Percentiles rank a stretch among this genome's conserved stretches.
These are phyloP conservation scores for Calameuta idolon DNA, from an alignment of 2,888 invertebrate species.

Conservation along the genomic window DNA sequence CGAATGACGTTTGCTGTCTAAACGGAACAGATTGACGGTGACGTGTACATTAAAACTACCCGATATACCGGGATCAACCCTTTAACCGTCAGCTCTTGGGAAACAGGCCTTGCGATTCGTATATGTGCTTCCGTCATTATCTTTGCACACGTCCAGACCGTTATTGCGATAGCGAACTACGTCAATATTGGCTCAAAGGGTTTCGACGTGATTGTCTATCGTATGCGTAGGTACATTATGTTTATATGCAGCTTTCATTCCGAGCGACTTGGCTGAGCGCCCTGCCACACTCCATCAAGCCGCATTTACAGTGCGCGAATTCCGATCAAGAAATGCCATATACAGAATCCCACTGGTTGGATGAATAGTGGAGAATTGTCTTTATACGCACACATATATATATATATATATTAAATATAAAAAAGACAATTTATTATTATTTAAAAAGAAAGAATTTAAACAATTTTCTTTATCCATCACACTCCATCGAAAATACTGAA, in stretches of 20 bases:
- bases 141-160: slow-evolving; percentile 49
- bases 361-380: too few relatives aligned
- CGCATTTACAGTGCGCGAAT: slow-evolving; percentile 14
- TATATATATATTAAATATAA: too few relatives aligned
- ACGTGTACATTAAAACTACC: too few relatives aligned
- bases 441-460: too few relatives aligned
- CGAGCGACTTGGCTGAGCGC: background rate
- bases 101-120: background rate
- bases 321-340: background rate
- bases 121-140: slow-evolving; percentile 39
- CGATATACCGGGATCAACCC: too few relatives aligned
- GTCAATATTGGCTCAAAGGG: slow-evolving; percentile 62
- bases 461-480: too few relatives aligned
- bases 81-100: too few relatives aligned
- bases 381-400: too few relatives aligned
- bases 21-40: too few relatives aligned
- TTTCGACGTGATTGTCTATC: slow-evolving; percentile 60
- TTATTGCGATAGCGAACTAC: slow-evolving; percentile 60
- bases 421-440: too few relatives aligned
- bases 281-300: slow-evolving; percentile 1
- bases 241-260: background rate
- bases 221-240: slow-evolving; percentile 22
- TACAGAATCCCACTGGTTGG: background rate
- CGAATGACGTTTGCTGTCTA: too few relatives aligned
- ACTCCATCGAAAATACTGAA: too few relatives aligned